phyloP scores from a whole-genome alignment of 1,140 invertebrate genomes.

The Zeugodacus cucurbitae region DNA sequence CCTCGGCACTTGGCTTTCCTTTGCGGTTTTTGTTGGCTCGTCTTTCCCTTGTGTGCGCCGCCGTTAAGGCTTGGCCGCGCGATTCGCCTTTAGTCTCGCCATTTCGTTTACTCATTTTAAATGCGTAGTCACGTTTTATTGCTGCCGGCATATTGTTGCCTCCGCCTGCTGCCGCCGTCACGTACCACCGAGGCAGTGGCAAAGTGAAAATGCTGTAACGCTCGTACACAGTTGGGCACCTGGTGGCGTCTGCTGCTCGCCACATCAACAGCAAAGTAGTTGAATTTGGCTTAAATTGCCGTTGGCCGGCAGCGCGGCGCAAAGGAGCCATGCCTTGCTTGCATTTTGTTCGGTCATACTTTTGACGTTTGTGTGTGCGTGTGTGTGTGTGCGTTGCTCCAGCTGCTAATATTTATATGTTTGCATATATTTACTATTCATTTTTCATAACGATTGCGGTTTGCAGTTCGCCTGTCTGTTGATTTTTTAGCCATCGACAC shows the following conservation, averaged over 20 bases:
- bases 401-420: not conserved
- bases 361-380: not conserved
- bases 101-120: conserved; percentile 38
- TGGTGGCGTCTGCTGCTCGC: not conserved
- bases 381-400: too few relatives aligned
- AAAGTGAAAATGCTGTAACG: conserved; percentile 3
- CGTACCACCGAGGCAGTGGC: not conserved
- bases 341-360: not conserved
- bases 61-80: not conserved
- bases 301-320: not conserved
- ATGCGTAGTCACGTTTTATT: conserved; percentile 43
- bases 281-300: not conserved
- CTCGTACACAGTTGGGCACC: not conserved
- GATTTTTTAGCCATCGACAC: not conserved
- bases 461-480: not conserved
- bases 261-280: not conserved
- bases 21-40: not conserved
- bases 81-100: not conserved
- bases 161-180: not conserved
- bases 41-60: too few relatives aligned
- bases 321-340: not conserved
- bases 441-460: conserved; percentile 1
- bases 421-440: not conserved
- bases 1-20: not conserved
- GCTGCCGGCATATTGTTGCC: conserved; percentile 23